These are phyloP conservation scores for Acronicta psi DNA, from an alignment of 2,888 invertebrate genomes.

Conservation along the genomic window DNA sequence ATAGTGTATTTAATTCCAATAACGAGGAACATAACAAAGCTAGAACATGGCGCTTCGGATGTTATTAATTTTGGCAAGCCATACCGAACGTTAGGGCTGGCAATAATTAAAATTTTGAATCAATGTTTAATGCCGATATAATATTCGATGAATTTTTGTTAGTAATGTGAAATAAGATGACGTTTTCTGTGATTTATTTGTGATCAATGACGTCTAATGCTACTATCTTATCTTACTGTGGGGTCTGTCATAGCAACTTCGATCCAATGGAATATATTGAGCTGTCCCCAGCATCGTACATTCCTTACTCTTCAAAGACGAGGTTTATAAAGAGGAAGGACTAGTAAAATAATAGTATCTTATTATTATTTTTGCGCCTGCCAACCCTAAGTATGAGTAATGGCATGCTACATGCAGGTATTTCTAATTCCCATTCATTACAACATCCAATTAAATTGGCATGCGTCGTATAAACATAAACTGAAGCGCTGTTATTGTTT, in stretches of 20 bases:
- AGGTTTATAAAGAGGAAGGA: no score
- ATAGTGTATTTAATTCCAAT: constrained; percentile 17
- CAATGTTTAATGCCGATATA: constrained; percentile 8
- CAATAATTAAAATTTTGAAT: neutral
- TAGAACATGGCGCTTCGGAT: constrained; percentile 18
- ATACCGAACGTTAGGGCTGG: constrained; percentile 30
- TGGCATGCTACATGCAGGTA: constrained; percentile 30
- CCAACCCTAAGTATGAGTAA: constrained; percentile 37
- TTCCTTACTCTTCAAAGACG: no score
- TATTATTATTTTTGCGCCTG: neutral
- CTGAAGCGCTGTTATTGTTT: neutral
- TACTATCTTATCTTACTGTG: no score
- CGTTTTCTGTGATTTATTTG: no score
- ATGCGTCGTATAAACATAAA: constrained; percentile 6
- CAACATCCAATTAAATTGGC: constrained; percentile 26
- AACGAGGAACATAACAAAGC: constrained; percentile 17
- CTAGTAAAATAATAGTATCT: no score
- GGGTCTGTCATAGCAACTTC: no score
- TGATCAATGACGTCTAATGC: no score
- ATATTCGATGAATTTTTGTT: no score
- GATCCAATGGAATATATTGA: no score
- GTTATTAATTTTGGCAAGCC: constrained; percentile 44
- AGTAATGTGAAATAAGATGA: no score
- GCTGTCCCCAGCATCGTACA: no score
- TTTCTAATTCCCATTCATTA: constrained; percentile 41